A percentile compares a stretch with the other conserved stretches of the same genome.
These are phyloP conservation scores for Syngnathus floridae DNA, from an alignment of 2,113 vertebrate species.

Conservation along the genomic window DNA sequence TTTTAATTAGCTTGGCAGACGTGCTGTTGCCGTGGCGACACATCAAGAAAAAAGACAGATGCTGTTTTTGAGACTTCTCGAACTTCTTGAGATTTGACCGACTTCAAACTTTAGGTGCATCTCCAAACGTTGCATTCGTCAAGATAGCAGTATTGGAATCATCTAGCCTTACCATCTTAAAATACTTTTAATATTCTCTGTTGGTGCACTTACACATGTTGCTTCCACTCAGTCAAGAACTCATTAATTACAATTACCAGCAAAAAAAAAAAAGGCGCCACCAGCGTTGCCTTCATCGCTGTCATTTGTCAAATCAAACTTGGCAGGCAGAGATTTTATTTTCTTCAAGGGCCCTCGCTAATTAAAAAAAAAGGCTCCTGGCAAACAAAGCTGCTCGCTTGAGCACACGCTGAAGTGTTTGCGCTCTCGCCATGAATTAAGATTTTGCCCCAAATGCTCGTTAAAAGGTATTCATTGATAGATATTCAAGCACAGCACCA, in stretches of 20 bases:
- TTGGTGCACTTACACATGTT: not conserved
- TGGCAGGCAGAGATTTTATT: constrained; percentile 20
- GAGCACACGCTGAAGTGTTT: not conserved
- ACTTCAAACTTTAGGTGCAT: no score
- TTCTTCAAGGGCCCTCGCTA: constrained; percentile 19
- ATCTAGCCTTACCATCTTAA: not conserved
- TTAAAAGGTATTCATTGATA: not conserved
- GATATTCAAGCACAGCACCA: not conserved
- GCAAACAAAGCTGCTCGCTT: constrained; percentile 1
- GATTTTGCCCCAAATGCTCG: not conserved
- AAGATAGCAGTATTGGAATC: not conserved
- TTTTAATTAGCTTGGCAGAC: not conserved
- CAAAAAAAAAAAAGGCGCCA: constrained; percentile 25
- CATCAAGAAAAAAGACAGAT: no score
- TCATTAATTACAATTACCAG: constrained; percentile 34
- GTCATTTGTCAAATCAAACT: constrained; percentile 31
- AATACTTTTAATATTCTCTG: not conserved
- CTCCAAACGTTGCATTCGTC: not conserved
- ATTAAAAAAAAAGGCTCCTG: constrained; percentile 15
- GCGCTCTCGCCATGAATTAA: not conserved
- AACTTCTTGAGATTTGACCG: no score
- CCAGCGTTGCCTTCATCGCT: constrained; percentile 31
- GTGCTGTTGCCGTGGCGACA: no score
- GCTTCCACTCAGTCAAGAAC: not conserved
- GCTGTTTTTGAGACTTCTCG: no score